Evolutionary conservation across 2,888 invertebrate genomes (phyloP).

Genomic region (Drosophila diplacantha): DNA sequence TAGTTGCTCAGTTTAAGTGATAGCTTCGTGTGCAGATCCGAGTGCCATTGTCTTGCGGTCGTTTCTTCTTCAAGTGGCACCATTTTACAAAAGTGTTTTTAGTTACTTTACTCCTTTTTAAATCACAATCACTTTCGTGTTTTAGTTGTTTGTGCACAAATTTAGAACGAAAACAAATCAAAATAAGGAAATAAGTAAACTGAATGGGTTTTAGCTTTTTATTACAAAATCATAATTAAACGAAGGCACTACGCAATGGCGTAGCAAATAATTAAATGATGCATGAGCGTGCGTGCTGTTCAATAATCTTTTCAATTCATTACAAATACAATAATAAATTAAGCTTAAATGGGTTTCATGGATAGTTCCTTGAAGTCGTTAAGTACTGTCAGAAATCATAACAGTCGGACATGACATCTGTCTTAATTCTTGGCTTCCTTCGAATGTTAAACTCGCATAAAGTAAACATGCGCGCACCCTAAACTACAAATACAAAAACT

Average conservation of each 20-base stretch:
- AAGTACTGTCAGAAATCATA: constrained; percentile 55
- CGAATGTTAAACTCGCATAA: constrained; percentile 48
- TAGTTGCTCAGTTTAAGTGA: constrained; percentile 51
- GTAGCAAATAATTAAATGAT: constrained; percentile 28
- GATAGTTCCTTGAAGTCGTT: constrained; percentile 41
- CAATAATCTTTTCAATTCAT: constrained; percentile 32
- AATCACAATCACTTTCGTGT: constrained; percentile 66
- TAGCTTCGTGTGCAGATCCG: constrained; percentile 29
- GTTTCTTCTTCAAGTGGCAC: constrained; percentile 21
- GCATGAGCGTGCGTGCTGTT: constrained; percentile 41
- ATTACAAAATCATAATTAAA: constrained; percentile 58
- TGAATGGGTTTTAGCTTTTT: constrained; percentile 42
- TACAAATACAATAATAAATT: constrained; percentile 56
- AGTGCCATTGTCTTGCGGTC: constrained; percentile 16
- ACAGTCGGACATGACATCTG: constrained; percentile 21
- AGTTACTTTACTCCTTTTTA: constrained; percentile 62
- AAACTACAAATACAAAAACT: constrained; percentile 59
- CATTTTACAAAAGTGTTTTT: constrained; percentile 61
- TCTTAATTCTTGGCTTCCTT: constrained; percentile 21
- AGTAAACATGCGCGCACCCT: constrained; percentile 57
- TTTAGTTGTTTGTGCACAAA: constrained; percentile 53
- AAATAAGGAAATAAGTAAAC: constrained; percentile 28
- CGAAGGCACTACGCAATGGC: constrained; percentile 38
- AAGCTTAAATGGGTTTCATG: constrained; percentile 44
- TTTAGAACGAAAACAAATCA: constrained; percentile 22